These are phyloP conservation scores for Macrochelys suwanniensis DNA, from an alignment of 2,797 vertebrate genomes.

Conservation along the genomic window DNA sequence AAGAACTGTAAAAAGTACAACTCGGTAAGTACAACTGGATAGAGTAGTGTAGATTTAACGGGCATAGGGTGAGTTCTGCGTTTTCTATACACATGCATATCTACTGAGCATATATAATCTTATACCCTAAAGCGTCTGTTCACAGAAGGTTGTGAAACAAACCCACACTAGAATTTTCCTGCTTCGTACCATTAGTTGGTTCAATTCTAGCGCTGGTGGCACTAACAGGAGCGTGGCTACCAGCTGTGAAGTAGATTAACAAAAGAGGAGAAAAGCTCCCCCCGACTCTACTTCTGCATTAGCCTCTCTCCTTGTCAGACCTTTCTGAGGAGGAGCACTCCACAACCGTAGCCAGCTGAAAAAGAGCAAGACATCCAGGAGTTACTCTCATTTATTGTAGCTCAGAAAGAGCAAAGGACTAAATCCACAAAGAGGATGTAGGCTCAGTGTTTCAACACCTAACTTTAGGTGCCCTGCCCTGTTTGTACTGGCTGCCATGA, in stretches of 20 bases:
- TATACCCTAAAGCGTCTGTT: neutral
- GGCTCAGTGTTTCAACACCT: neutral
- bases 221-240: neutral
- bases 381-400: neutral
- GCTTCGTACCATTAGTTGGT: neutral
- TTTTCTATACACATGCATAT: neutral
- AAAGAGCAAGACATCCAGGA: neutral
- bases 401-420: neutral
- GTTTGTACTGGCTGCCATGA: neutral
- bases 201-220: neutral
- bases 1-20: too few species aligned
- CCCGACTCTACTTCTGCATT: neutral
- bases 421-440: neutral
- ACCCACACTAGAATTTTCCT: neutral
- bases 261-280: neutral
- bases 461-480: neutral
- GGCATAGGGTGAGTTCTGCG: too few species aligned
- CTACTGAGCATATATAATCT: neutral
- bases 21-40: neutral
- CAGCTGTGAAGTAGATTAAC: neutral
- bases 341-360: neutral
- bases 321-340: neutral
- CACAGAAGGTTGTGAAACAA: neutral
- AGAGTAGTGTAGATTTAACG: neutral
- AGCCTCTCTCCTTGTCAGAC: neutral